Base-by-base conservation (phyloP, 2,797 vertebrate species). In the Hoplostethus atlanticus region DNA sequence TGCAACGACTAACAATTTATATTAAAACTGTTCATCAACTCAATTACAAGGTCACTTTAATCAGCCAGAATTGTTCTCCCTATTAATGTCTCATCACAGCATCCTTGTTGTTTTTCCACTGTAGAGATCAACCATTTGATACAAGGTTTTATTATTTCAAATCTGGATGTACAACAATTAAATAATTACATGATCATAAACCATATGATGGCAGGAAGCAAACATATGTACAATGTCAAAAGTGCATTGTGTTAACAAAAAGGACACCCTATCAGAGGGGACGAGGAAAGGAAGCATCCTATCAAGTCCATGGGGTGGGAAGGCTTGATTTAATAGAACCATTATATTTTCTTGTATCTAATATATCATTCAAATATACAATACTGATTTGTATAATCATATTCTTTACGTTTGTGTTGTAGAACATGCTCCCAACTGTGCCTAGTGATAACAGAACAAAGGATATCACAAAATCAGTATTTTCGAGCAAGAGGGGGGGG, bases 131-230 rank as follows among this genome's bases (percentile, higher is more conserved):
- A 59, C 9, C 40, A 74, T 42, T 75, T 55, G 13, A 75, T 71
- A 56, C n/a, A 44, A 56, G 44, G 71, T 87, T 93, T 94, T 92
- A 90, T 93, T 93, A 77, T 82, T 88, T 91, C 73, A 90, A 91
- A 92, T 91, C 73, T 87, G 73, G 78, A 90, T 92, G 84, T 91
- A 93, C 88, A 93, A 81, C 91, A 86, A 85, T 93, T 91, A 87
- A 91, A 92, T 91, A 87, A 87, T 88, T 88, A 87, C 83, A 91
- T 73, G 56, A 85, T 85, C 81, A 89, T 82, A 84, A 83, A 88
- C 79, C 80, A 87, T 77, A 85, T 84, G 81, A 85, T 84, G 81
- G 79, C 54, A 81, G 81, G 75, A 91, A 83, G 87, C 80, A 82
- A 84, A 87, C 80, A 30, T 91, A 91, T 91, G 54, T 90, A 90